phyloP scores from a whole-genome alignment of 2,888 invertebrate genomes.

The Drosophila monieri region DNA sequence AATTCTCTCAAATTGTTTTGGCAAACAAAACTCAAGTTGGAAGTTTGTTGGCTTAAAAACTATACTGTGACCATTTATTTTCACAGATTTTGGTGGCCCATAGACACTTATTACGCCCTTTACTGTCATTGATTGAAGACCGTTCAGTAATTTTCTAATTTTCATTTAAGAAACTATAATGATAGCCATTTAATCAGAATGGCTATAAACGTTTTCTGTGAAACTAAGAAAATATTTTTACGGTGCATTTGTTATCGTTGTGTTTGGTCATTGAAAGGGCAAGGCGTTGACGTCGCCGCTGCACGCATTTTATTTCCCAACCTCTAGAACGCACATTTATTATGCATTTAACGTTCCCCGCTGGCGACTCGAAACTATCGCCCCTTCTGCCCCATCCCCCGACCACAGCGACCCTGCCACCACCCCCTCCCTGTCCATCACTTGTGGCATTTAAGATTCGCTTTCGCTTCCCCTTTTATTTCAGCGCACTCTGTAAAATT shows the following conservation, averaged over 20 bases:
- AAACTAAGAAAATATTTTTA: background rate
- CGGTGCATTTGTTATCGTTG: constrained; percentile 46
- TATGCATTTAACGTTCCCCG: constrained; percentile 77
- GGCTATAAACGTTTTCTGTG: background rate
- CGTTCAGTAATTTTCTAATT: too few species aligned
- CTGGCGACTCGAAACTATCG: constrained; percentile 52
- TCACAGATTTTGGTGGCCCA: too few species aligned
- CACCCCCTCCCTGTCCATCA: background rate
- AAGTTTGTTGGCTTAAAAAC: constrained; percentile 26
- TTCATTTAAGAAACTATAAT: too few species aligned
- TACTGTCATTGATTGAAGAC: too few species aligned
- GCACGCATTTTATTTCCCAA: constrained; percentile 66
- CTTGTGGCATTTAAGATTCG: constrained; percentile 39
- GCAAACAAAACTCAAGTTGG: constrained; percentile 38
- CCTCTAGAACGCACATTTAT: constrained; percentile 68
- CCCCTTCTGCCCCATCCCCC: background rate
- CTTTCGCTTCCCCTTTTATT: constrained; percentile 44
- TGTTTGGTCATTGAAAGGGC: constrained; percentile 72
- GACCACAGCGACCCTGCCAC: background rate
- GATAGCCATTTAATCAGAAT: too few species aligned
- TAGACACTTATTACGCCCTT: too few species aligned
- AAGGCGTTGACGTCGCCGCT: constrained; percentile 61
- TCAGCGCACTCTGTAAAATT: constrained; percentile 52
- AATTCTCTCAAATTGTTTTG: constrained; percentile 28
- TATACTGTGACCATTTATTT: background rate